Base-by-base conservation (phyloP, 1,140 invertebrate genomes). In the Stegodyphus mimosarum region DNA sequence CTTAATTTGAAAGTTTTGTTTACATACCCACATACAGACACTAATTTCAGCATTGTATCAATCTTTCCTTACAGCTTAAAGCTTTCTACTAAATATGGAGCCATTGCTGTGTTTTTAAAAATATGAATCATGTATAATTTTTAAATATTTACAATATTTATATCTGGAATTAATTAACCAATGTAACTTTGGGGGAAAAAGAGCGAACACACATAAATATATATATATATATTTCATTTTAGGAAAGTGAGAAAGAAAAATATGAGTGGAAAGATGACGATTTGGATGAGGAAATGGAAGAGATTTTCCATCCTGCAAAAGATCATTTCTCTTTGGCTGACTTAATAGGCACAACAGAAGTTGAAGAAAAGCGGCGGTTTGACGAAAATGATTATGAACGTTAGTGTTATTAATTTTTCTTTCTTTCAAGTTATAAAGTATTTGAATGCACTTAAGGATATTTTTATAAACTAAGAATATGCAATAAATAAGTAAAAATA, bases 211-310 rank as follows among this genome's bases (percentile, higher is more conserved):
- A n/a, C n/a, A n/a, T n/a, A n/a, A n/a, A n/a, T n/a, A n/a, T 60
- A 0, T 60, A 11, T 60, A 9, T 33, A 2, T 66, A 49, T 71
- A 71, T 60, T 5, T 33, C 70, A 51, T 63, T 51, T 13, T n/a
- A 48, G 13, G 3, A 33, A 33, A 33, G 33, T 33, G 13, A 48
- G 17, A 11, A 51, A 9, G 51, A 66, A 15, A 67, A 53, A 66
- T 33, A 76, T 49, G 18, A 69, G 15, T 87, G 87, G 87, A 50
- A 50, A 53, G 63, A 87, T 75, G 50, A 66, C 6, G 73, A 87
- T 60, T 90, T 95, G 90, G 94, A 95, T 90, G 94, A 94, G 90
- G 94, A 95, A 91, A 95, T 94, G 93, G 94, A 94, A 89, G 95
- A 95, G 90, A 94, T 95, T 86, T 95, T 95, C 90, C 93, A 93